These are phyloP conservation scores for Liparis tanakae DNA, from an alignment of 2,797 vertebrate species.

Conservation along the genomic window DNA sequence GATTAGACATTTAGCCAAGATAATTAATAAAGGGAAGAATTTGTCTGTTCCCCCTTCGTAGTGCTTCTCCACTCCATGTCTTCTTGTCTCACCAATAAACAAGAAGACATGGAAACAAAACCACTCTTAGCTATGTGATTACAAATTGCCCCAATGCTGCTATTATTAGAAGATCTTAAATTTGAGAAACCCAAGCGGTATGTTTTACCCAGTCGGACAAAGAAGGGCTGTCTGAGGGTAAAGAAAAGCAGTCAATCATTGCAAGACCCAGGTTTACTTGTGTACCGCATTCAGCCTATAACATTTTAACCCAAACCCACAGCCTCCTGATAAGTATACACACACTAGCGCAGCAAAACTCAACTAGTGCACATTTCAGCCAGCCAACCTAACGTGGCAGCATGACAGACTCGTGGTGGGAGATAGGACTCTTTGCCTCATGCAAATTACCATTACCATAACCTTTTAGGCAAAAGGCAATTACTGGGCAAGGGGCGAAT, in stretches of 20 bases:
- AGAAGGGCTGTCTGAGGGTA: slow-evolving; percentile 3
- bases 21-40: slow-evolving; percentile 79
- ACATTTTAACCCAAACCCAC: slow-evolving; percentile 20
- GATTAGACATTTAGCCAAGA: slow-evolving; percentile 79
- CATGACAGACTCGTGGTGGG: slow-evolving; percentile 62
- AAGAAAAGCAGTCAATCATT: background rate
- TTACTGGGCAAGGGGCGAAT: slow-evolving; percentile 78
- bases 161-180: slow-evolving; percentile 60
- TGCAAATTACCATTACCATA: slow-evolving; percentile 77
- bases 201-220: slow-evolving; percentile 37
- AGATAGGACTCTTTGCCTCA: slow-evolving; percentile 66
- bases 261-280: slow-evolving; percentile 1
- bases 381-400: slow-evolving; percentile 62
- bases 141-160: slow-evolving; percentile 68
- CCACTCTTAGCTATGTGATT: slow-evolving; percentile 73
- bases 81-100: slow-evolving; percentile 76
- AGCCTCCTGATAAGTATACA: slow-evolving; percentile 22
- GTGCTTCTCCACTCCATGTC: slow-evolving; percentile 48
- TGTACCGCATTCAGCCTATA: background rate
- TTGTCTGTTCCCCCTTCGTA: slow-evolving; percentile 65
- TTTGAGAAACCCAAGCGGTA: slow-evolving; percentile 27
- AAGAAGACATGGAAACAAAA: slow-evolving; percentile 71
- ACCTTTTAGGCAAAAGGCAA: slow-evolving; percentile 79
- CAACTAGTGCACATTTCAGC: slow-evolving; percentile 50
- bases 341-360: slow-evolving; percentile 13